phyloP scores from a whole-genome alignment of 2,113 vertebrate species.

The Seriola rivoliana region DNA sequence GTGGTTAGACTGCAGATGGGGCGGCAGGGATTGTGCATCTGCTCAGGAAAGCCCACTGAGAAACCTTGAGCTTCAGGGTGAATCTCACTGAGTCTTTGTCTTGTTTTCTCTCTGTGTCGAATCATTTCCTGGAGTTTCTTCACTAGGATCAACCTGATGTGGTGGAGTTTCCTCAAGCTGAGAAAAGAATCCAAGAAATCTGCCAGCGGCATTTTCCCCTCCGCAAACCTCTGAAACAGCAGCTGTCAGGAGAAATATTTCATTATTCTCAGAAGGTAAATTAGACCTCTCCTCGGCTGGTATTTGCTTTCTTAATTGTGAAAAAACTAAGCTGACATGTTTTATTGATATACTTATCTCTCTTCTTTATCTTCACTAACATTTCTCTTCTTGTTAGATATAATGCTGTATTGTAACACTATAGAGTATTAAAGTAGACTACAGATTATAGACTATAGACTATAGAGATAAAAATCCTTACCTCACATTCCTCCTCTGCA shows the following conservation, averaged over 20 bases:
- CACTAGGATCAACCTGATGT: conserved; percentile 57
- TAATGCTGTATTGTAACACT: no score
- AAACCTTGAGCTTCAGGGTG: neutral
- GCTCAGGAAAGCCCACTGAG: neutral
- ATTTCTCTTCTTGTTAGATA: no score
- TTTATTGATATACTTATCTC: neutral
- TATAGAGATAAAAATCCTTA: conserved; percentile 12
- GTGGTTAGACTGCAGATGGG: conserved; percentile 35
- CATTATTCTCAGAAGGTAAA: neutral
- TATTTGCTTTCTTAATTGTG: neutral
- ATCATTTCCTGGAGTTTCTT: conserved; percentile 64
- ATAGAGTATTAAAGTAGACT: no score
- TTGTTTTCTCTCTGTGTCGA: neutral
- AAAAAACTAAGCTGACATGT: neutral
- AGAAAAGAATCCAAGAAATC: conserved; percentile 67
- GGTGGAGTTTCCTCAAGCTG: conserved; percentile 38
- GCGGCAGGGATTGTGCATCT: neutral
- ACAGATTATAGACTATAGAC: no score
- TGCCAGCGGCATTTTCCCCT: conserved; percentile 35
- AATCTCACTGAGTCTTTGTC: conserved; percentile 13
- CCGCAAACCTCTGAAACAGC: conserved; percentile 63
- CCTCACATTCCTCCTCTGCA: conserved; percentile 62
- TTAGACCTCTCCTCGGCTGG: neutral
- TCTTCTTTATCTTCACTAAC: neutral
- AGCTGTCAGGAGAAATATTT: conserved; percentile 49